Base-by-base conservation (phyloP, 2,888 invertebrate species). In the Drosophila longiperda region DNA sequence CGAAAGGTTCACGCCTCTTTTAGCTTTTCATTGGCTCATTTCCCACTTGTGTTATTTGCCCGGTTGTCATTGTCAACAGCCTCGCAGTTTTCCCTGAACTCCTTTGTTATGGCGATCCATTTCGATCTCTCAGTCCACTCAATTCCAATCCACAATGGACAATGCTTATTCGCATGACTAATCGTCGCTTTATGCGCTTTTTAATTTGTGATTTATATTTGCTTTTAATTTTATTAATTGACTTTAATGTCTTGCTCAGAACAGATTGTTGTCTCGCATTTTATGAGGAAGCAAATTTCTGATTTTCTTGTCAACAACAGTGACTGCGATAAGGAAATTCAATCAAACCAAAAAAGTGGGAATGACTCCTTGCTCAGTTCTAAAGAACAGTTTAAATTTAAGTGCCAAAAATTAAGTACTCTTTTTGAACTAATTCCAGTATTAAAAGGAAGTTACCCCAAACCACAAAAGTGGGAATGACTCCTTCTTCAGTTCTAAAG, bases 141-240 rank as follows among this genome's bases (percentile, higher is more conserved):
- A 40, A 32, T 15, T 29, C 3, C 38, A 55, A 40, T 15, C 38
- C 38, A 36, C 36, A 36, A 54, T 32, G n/a, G 32, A 12, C n/a
- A 55, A n/a, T 50, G 17, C 61, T 38, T 48, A 57, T 63, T 64
- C 57, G 49, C 62, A 66, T 79, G 78, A 80, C 53, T 71, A 80
- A 78, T 71, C 80, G n/a, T 34, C 59, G 54, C 69, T 59, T 70
- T 34, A 62, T 86, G 84, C 59, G 52, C 53, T 69, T 63, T 77
- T 75, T 68, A 66, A 75, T 65, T 75, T 78, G 42, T 75, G 84
- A 83, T 83, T 80, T 80, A 80, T 77, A 64, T 67, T 54, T 66
- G 70, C 62, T 77, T 73, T 76, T 60, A 67, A 73, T 76, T 85
- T 64, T 83, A 77, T 89, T 89, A 89, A 83, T 71, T 83, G 70